Evolutionary conservation across 2,888 invertebrate species (phyloP).

Genomic region (Eulithis prunata): DNA sequence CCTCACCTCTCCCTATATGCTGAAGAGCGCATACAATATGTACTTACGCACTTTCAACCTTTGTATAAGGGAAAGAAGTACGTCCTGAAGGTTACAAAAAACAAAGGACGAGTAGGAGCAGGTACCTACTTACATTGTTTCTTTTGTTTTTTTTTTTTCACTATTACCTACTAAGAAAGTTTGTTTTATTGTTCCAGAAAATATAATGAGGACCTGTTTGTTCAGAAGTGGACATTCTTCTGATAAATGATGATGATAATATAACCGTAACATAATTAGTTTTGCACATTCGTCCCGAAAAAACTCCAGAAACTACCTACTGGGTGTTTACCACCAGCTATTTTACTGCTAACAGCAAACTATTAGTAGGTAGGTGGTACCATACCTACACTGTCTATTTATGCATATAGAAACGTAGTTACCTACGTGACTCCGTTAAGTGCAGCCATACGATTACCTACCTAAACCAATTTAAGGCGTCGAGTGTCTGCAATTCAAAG

Average conservation of each 20-base stretch:
- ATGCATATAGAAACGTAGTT: background rate
- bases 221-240: too few species aligned
- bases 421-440: background rate
- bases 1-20: background rate
- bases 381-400: too few species aligned
- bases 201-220: too few species aligned
- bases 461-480: slow-evolving; percentile 4
- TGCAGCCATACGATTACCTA: slow-evolving; percentile 3
- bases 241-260: too few species aligned
- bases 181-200: too few species aligned
- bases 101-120: too few species aligned
- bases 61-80: background rate
- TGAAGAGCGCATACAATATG: background rate
- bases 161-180: too few species aligned
- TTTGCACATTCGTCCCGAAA: too few species aligned
- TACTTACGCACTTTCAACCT: background rate
- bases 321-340: too few species aligned
- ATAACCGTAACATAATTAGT: too few species aligned
- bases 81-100: background rate
- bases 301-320: too few species aligned
- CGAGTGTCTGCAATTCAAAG: slow-evolving; percentile 6
- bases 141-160: background rate
- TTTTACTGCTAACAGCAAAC: background rate
- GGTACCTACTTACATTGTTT: background rate
- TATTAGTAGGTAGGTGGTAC: background rate